phyloP scores from a whole-genome alignment of 2,113 vertebrate species.

The Oncorhynchus masou region DNA sequence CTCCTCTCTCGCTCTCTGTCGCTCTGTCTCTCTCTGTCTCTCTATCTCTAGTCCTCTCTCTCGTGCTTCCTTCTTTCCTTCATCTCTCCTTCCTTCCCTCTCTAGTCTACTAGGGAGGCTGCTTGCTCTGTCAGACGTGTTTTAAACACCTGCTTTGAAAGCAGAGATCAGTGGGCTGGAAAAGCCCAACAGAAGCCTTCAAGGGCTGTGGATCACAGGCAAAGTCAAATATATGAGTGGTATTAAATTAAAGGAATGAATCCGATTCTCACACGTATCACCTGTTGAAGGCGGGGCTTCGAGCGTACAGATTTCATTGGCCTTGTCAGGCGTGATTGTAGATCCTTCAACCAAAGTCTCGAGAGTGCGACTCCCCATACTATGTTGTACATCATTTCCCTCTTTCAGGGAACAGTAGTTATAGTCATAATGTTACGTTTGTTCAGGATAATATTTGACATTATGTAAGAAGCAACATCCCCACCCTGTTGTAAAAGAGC shows the following conservation, averaged over 20 bases:
- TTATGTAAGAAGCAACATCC: not conserved
- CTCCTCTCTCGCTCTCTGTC: no score
- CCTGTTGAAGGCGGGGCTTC: no score
- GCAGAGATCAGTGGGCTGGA: slow-evolving; percentile 61
- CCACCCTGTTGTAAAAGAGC: not conserved
- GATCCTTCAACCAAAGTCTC: not conserved
- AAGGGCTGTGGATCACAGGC: slow-evolving; percentile 65
- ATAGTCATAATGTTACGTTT: not conserved
- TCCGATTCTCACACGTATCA: no score
- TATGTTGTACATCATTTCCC: no score
- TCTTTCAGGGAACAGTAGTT: no score
- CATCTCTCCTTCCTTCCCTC: slow-evolving; percentile 5
- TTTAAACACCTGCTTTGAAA: slow-evolving; percentile 72
- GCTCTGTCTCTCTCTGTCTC: not conserved
- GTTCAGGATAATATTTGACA: not conserved
- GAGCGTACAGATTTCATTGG: no score
- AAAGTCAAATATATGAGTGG: slow-evolving; percentile 70
- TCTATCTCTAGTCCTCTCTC: not conserved
- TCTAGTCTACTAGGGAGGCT: slow-evolving; percentile 29
- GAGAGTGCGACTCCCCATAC: not conserved
- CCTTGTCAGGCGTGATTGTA: no score
- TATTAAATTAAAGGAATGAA: slow-evolving; percentile 17
- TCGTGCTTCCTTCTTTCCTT: not conserved
- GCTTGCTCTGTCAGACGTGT: slow-evolving; percentile 46
- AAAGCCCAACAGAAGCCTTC: slow-evolving; percentile 69